Evolutionary conservation across 2,797 vertebrate genomes (phyloP).

Genomic region (Melanogrammus aeglefinus): DNA sequence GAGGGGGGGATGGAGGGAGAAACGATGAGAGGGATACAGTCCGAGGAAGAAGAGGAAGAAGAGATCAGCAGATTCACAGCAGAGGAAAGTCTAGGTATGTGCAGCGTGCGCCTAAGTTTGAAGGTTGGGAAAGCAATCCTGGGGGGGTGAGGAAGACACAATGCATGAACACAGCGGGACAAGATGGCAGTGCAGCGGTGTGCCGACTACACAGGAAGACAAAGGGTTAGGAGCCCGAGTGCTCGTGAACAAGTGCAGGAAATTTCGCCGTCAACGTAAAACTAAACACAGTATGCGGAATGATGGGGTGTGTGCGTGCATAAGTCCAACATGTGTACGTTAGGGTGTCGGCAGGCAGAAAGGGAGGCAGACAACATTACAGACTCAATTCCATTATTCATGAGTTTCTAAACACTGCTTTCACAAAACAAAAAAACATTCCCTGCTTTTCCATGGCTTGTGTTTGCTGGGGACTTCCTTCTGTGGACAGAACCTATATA

Average conservation of each 20-base stretch:
- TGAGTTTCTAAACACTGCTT: slow-evolving; percentile 52
- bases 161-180: slow-evolving; percentile 47
- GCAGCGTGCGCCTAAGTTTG: slow-evolving; percentile 42
- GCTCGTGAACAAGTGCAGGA: not conserved
- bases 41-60: slow-evolving; percentile 11
- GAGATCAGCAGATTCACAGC: not conserved
- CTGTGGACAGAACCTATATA: slow-evolving; percentile 42
- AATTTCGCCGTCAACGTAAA: not conserved
- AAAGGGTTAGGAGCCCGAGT: not conserved
- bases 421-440: slow-evolving; percentile 31
- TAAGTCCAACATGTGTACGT: slow-evolving; percentile 12
- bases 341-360: not conserved
- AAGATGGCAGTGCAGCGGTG: not conserved
- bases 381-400: slow-evolving; percentile 49
- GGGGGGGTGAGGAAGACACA: slow-evolving; percentile 47
- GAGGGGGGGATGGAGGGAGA: slow-evolving; percentile 22
- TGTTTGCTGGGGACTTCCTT: slow-evolving; percentile 31
- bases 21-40: slow-evolving; percentile 31
- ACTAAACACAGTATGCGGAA: not conserved
- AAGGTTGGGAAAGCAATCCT: slow-evolving; percentile 49
- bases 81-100: slow-evolving; percentile 26
- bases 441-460: slow-evolving; percentile 42
- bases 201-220: not conserved
- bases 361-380: slow-evolving; percentile 26
- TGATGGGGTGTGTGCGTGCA: not conserved